A percentile compares a stretch with the other conserved stretches of the same genome.
These are phyloP conservation scores for Poeciliopsis infans DNA, from an alignment of 2,797 vertebrate genomes.

Conservation along the genomic window DNA sequence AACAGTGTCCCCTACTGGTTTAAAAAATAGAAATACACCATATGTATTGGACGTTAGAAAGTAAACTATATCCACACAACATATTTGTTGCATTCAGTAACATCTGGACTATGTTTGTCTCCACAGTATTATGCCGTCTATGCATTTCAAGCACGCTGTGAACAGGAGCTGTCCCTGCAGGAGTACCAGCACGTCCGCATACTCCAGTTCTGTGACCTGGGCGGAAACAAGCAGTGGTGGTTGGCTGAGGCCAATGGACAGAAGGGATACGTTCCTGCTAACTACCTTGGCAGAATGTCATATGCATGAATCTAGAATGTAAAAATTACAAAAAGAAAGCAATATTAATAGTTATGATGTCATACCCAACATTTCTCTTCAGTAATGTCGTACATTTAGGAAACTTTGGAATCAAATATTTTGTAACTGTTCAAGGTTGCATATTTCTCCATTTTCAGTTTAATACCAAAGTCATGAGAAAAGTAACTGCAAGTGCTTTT, in stretches of 20 bases:
- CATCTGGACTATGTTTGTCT: conserved; percentile 18
- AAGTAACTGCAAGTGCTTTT: neutral
- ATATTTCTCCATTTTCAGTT: neutral
- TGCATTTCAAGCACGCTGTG: conserved; percentile 92
- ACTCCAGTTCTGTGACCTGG: conserved; percentile 90
- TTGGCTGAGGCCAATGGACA: conserved; percentile 92
- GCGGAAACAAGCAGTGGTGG: conserved; percentile 98
- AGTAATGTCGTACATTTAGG: neutral
- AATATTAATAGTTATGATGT: neutral
- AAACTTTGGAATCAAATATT: neutral
- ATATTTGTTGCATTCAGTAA: neutral
- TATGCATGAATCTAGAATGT: conserved; percentile 83
- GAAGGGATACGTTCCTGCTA: conserved; percentile 94
- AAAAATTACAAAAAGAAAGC: neutral
- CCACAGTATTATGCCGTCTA: conserved; percentile 96
- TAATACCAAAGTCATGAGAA: neutral
- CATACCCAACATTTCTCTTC: neutral
- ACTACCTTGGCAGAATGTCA: conserved; percentile 97
- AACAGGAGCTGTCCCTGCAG: conserved; percentile 93
- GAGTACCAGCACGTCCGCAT: conserved; percentile 93
- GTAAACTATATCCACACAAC: neutral
- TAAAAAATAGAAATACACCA: neutral
- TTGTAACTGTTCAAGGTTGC: neutral
- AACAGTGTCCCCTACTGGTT: conserved; percentile 65
- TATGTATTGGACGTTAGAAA: neutral